Percentiles rank a stretch among this genome's conserved stretches.
Evolutionary conservation across 2,797 vertebrate genomes (phyloP).

Genomic region (Neolamprologus multifasciatus): DNA sequence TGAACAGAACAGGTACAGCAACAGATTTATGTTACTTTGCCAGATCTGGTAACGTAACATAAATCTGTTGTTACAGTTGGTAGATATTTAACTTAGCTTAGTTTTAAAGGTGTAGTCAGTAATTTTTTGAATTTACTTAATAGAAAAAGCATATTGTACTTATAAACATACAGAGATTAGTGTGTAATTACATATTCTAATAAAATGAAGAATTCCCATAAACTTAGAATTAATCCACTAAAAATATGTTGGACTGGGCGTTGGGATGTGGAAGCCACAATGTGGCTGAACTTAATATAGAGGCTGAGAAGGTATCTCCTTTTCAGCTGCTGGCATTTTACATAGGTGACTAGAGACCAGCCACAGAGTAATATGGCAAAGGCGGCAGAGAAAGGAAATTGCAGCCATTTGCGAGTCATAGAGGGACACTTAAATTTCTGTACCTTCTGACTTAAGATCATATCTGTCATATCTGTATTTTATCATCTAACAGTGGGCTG

Average conservation of each 20-base stretch:
- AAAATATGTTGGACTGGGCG: background rate
- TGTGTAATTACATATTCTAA: background rate
- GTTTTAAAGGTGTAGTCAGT: background rate
- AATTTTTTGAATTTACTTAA: background rate
- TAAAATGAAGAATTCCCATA: background rate
- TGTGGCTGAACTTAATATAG: background rate
- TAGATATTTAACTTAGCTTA: background rate
- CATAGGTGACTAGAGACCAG: background rate
- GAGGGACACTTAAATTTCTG: background rate
- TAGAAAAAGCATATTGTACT: background rate
- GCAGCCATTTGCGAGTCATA: background rate
- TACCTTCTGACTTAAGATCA: rapidly evolving
- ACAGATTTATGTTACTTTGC: background rate
- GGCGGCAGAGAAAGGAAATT: background rate
- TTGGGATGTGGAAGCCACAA: background rate
- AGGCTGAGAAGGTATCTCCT: background rate
- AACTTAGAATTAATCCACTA: background rate
- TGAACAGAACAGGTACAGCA: background rate
- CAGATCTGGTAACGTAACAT: background rate
- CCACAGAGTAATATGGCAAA: background rate
- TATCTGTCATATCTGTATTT: background rate
- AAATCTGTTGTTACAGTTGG: background rate
- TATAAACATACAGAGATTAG: background rate
- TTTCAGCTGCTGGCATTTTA: background rate
- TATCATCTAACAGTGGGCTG: background rate